phyloP scores from a whole-genome alignment of 2,888 invertebrate genomes.

The Xylota sylvarum region DNA sequence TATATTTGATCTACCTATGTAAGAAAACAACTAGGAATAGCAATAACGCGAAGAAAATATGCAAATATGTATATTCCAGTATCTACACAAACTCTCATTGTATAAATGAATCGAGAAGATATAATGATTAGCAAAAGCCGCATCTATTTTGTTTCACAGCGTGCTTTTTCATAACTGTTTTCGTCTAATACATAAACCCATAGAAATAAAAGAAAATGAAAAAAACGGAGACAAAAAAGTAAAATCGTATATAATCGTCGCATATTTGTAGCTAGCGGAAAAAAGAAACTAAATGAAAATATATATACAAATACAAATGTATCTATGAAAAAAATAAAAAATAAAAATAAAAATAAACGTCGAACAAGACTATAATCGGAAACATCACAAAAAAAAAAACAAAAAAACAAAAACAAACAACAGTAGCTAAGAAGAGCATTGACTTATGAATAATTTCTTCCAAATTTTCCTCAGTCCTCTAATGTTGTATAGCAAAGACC shows the following conservation, averaged over 20 bases:
- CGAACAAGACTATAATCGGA: conserved; percentile 47
- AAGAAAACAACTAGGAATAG: conserved; percentile 56
- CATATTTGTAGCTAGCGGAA: conserved; percentile 71
- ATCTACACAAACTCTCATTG: conserved; percentile 45
- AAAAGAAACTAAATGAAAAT: conserved; percentile 24
- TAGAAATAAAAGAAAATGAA: background rate
- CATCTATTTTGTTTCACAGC: conserved; percentile 48
- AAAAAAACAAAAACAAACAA: conserved; percentile 66
- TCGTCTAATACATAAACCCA: conserved; percentile 28
- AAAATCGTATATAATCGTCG: conserved; percentile 66
- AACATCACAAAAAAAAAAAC: conserved; percentile 60
- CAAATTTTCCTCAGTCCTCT: conserved; percentile 52
- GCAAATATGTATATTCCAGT: conserved; percentile 13
- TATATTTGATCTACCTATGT: conserved; percentile 51
- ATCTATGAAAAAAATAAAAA: conserved; percentile 6
- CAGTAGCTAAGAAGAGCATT: conserved; percentile 74
- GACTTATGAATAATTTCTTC: conserved; percentile 70
- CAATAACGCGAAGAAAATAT: conserved; percentile 40
- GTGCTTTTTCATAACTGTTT: conserved; percentile 44
- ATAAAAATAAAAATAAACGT: conserved; percentile 27
- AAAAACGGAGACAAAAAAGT: conserved; percentile 22
- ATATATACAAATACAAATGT: conserved; percentile 39
- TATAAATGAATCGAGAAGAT: conserved; percentile 44
- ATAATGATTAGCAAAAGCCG: conserved; percentile 44
- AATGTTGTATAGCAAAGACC: conserved; percentile 52